Base-by-base conservation (phyloP, 35 echinoderm and acorn worm species). In the Diadema setosum region DNA sequence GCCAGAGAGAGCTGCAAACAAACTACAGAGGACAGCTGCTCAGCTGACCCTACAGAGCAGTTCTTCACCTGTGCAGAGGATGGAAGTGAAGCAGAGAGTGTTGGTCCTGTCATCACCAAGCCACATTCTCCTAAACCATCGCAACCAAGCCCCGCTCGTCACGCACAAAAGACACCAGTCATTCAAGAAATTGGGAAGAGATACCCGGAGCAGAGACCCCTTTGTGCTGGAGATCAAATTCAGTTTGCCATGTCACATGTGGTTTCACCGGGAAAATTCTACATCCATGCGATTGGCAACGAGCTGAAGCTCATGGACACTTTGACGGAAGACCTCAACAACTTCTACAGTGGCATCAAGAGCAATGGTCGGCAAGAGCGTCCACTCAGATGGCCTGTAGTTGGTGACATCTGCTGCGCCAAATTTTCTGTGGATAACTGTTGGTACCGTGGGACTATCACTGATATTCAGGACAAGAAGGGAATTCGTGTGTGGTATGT, bases 241-340 rank as follows among this genome's bases (percentile, higher is more conserved):
- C 40, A 58, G n/a, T 39, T 94, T 44, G 91, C 80, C 12, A 85
- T 94, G 86, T 89, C 91, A n/a, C 46, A 94, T 69, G 81, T 94
- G 21, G 67, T 85, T 58, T 83, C 58, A 33, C 91, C 91, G 2
- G 34, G 31, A 4, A 86, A 94, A 42, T 94, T 94, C 81, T 94
- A 94, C 45, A 45, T 83, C 26, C 91, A 94, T 44, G 31, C 89
- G 0, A 78, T 94, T 30, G 85, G 41, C 18, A 9, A 33, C 16
- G 80, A 94, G 14, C 80, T 65, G 45, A 14, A 56, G 39, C 88
- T 78, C 20, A 70, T 94, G 49, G 91, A 94, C 39, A 75, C 57
- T 81, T 84, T 94, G 58, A 41, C 61, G 24, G 46, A 76, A 8
- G 91, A 94, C 25, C 85, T 94, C 12, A 88, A 94, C 36, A 46